phyloP scores from a whole-genome alignment of 2,113 vertebrate genomes.

The Tachysurus fulvidraco region DNA sequence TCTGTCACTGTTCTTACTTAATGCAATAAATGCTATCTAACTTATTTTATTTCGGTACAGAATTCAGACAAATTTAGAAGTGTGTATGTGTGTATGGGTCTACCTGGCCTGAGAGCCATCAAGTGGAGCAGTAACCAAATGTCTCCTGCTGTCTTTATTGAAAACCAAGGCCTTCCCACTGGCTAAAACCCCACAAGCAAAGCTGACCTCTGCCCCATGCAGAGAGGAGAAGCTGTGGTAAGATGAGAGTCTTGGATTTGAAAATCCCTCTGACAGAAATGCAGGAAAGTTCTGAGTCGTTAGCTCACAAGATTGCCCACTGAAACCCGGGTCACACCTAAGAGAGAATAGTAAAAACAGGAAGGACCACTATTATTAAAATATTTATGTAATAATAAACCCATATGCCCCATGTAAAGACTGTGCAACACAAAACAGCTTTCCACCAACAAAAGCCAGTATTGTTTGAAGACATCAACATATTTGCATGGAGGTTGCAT shows the following conservation, averaged over 20 bases:
- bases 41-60: background rate
- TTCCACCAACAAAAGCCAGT: background rate
- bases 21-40: background rate
- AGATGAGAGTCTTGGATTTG: slow-evolving; percentile 89
- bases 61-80: background rate
- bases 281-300: slow-evolving; percentile 92
- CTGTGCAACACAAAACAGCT: background rate
- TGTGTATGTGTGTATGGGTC: background rate
- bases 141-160: slow-evolving; percentile 90
- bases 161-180: slow-evolving; percentile 96
- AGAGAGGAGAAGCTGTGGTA: slow-evolving; percentile 98
- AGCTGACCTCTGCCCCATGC: slow-evolving; percentile 94
- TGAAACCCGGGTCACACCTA: slow-evolving; percentile 96
- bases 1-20: background rate
- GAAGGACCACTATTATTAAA: background rate
- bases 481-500: slow-evolving; percentile 59
- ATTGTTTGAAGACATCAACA: background rate
- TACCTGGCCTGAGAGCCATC: slow-evolving; percentile 98
- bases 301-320: slow-evolving; percentile 91
- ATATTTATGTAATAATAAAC: slow-evolving; percentile 6
- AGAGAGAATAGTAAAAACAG: background rate
- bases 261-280: slow-evolving; percentile 94
- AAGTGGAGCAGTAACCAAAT: slow-evolving; percentile 89
- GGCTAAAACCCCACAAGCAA: slow-evolving; percentile 92
- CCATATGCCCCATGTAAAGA: background rate